Evolutionary conservation across 2,113 vertebrate genomes (phyloP), one percentile per base, ranked within the genome.

Genomic region (Bostrychus sinensis): DNA sequence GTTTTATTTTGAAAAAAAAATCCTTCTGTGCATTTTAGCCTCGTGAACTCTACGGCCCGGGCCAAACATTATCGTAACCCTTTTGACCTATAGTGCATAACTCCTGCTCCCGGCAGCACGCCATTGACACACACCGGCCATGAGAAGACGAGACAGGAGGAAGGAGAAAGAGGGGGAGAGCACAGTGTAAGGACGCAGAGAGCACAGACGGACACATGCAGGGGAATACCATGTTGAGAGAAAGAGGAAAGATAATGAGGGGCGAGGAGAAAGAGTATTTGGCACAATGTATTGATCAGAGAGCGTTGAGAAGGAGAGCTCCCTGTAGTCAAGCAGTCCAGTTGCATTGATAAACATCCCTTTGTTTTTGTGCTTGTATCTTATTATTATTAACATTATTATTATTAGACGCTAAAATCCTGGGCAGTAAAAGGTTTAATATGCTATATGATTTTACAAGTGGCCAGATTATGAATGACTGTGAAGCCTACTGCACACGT

Each of bases 301-400:
- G 68, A 80, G 73, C 60, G 76, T 66, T 48, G 57, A 34, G 28
- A 75, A 72, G 79, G 59, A 79, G 67, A 64, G 72, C 72, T 83
- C 84, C 79, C 84, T 55, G 74, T 69, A 87, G 70, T 70, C 82
- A 73, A 79, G 82, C 87, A 83, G 86, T 88, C 82, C 81, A 77
- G 72, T 89, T 87, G 86, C 88, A 88, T 90, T 81, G 84, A 81
- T 88, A 85, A 88, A 84, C 82, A 85, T 70, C 65, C 78, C 77
- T 64, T 81, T 73, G 77, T 85, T 86, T n/a, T 91, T 91, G 89
- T 91, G 89, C 89, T 91, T 90, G 66, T 89, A 69, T 87, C 78
- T 83, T 78, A 77, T 79, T 75, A 77, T 28, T 28, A 50, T 50
- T 50, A 50, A 14, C 13, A 50, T 28, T 28, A 51, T 51, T 51